These are phyloP conservation scores for Lissonota sp. DNA, from an alignment of 2,888 invertebrate genomes.

Conservation along the genomic window DNA sequence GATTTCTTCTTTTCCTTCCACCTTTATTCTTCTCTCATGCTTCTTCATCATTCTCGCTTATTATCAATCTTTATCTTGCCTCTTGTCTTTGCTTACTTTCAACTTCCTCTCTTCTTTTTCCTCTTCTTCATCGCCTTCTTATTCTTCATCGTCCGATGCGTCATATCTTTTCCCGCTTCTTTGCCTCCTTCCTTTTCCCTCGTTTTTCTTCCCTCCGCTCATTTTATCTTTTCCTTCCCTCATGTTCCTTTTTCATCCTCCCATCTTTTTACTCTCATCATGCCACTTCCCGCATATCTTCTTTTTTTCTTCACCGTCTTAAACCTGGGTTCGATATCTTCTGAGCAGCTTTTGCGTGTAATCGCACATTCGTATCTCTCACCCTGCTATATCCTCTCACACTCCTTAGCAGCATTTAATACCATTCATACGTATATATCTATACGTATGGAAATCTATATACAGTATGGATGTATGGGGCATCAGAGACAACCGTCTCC, in stretches of 20 bases:
- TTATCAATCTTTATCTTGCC: background rate
- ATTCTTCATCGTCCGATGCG: background rate
- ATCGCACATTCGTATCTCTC: constrained; percentile 55
- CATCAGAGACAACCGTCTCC: constrained; percentile 11
- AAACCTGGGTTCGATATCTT: constrained; percentile 60
- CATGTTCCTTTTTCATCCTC: background rate
- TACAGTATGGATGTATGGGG: background rate
- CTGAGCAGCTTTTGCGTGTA: constrained; percentile 52
- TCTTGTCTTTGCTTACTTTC: background rate
- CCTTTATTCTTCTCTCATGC: background rate
- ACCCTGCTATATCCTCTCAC: constrained; percentile 24
- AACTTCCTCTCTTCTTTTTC: constrained; percentile 11
- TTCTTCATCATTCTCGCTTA: constrained; percentile 29
- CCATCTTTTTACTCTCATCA: background rate
- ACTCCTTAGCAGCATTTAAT: constrained; percentile 44
- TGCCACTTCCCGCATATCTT: background rate
- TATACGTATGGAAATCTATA: background rate
- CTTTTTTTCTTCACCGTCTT: constrained; percentile 2
- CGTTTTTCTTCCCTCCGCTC: constrained; percentile 7
- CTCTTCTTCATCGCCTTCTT: constrained; percentile 35
- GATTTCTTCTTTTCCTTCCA: background rate
- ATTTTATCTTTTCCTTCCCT: background rate
- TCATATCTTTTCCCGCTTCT: background rate
- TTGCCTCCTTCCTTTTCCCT: constrained; percentile 45
- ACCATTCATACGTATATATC: constrained; percentile 27